Percentiles rank a stretch among this genome's conserved stretches.
Conservation (phyloP, 1,140 invertebrate species). For the Bathynomus jamesi region DNA sequence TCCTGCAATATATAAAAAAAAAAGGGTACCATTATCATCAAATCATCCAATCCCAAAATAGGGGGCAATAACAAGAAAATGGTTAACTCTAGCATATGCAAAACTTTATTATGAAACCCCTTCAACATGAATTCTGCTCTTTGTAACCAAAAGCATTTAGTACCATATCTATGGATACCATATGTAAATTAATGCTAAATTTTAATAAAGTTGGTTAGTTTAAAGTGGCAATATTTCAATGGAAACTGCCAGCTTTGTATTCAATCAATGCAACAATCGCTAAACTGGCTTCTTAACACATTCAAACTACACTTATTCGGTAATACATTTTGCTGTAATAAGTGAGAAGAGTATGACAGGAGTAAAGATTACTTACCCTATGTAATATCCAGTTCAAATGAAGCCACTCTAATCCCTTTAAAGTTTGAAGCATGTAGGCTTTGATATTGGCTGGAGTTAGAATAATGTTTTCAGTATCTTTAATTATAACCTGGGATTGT, state of each 20-base stretch:
- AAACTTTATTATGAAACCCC: neutral
- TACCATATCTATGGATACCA: too few species aligned
- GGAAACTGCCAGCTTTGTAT: too few species aligned
- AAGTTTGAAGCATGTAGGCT: constrained; percentile 88
- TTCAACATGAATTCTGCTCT: neutral
- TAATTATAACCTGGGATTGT: constrained; percentile 48
- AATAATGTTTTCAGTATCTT: constrained; percentile 55
- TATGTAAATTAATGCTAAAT: too few species aligned
- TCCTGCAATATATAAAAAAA: constrained; percentile 53
- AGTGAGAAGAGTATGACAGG: too few species aligned
- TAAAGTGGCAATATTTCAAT: too few species aligned
- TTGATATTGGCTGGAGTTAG: constrained; percentile 90
- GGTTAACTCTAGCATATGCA: constrained; percentile 4
- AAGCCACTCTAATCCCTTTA: constrained; percentile 90
- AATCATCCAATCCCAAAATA: too few species aligned
- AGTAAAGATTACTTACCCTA: constrained; percentile 54
- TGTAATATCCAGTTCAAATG: constrained; percentile 96
- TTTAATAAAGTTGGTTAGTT: too few species aligned
- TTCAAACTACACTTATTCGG: too few species aligned
- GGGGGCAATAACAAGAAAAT: neutral
- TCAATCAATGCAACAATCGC: too few species aligned
- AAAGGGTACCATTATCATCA: too few species aligned
- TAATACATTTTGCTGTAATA: too few species aligned
- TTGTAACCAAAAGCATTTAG: neutral
- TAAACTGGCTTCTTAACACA: too few species aligned